These are phyloP conservation scores for Papilio machaon DNA, from an alignment of 1,140 invertebrate genomes.

Conservation along the genomic window DNA sequence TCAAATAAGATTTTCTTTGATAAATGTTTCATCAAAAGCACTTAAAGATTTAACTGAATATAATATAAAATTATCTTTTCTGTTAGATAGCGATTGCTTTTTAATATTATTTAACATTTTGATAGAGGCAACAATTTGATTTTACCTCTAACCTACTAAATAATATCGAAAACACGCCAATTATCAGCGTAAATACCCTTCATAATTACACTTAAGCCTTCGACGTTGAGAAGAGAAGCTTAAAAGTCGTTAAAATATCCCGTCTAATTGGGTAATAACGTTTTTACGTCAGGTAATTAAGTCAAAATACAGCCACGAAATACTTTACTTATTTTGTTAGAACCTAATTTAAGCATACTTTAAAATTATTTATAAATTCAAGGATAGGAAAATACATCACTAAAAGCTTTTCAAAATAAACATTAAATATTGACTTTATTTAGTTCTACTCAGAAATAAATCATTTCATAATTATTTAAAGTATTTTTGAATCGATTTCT, in stretches of 20 bases:
- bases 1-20: slow-evolving; percentile 12
- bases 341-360: not conserved
- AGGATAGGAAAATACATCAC: not conserved
- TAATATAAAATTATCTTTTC: not conserved
- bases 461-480: not conserved
- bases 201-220: slow-evolving; percentile 22
- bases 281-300: slow-evolving; percentile 23
- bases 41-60: not conserved
- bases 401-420: not conserved
- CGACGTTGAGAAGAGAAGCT: slow-evolving; percentile 13
- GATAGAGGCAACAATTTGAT: not conserved
- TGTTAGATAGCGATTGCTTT: not conserved
- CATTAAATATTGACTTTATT: not conserved
- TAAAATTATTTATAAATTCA: not conserved
- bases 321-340: not conserved
- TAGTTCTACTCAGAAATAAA: not conserved
- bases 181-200: slow-evolving; percentile 5
- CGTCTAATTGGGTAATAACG: slow-evolving; percentile 20
- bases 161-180: slow-evolving; percentile 4
- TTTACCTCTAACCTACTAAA: not conserved
- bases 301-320: not conserved
- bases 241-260: slow-evolving; percentile 23
- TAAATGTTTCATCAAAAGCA: not conserved
- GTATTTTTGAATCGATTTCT: not conserved
- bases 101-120: not conserved